Percentiles rank a stretch among this genome's conserved stretches.
Conservation (phyloP, 2,888 invertebrate species). For the Sthenelais limicola region DNA sequence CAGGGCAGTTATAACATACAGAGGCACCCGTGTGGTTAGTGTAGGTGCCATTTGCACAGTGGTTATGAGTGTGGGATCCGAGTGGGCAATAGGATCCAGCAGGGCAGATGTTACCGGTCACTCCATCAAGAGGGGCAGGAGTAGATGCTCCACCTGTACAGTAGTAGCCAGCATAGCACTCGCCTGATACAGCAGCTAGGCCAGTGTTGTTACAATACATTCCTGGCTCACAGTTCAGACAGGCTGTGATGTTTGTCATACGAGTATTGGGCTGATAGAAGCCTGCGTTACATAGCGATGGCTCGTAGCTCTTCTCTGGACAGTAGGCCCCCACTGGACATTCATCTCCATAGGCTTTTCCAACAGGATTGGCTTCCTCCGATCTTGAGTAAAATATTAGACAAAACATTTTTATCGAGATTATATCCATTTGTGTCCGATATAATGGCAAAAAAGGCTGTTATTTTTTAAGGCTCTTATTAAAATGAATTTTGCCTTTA, state of each 20-base stretch:
- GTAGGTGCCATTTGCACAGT: constrained; percentile 69
- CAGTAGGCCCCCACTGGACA: constrained; percentile 68
- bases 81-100: constrained; percentile 60
- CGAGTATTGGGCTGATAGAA: constrained; percentile 63
- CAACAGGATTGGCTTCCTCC: constrained; percentile 63
- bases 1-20: constrained; percentile 66
- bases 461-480: too few relatives aligned
- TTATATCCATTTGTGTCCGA: too few relatives aligned
- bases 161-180: constrained; percentile 65
- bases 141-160: constrained; percentile 59
- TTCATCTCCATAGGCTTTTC: constrained; percentile 64
- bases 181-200: constrained; percentile 57
- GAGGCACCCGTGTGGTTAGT: constrained; percentile 67
- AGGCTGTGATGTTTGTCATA: constrained; percentile 58
- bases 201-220: constrained; percentile 65
- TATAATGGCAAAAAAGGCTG: too few relatives aligned
- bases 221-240: constrained; percentile 65
- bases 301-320: constrained; percentile 61
- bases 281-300: constrained; percentile 64
- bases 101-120: constrained; percentile 56
- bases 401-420: too few relatives aligned
- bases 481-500: too few relatives aligned
- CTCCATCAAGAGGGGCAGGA: constrained; percentile 61
- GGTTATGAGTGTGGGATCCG: constrained; percentile 61
- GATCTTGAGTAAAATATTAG: constrained; percentile 56